Evolutionary conservation across 2,797 vertebrate species (phyloP).

Genomic region (Acomys russatus): DNA sequence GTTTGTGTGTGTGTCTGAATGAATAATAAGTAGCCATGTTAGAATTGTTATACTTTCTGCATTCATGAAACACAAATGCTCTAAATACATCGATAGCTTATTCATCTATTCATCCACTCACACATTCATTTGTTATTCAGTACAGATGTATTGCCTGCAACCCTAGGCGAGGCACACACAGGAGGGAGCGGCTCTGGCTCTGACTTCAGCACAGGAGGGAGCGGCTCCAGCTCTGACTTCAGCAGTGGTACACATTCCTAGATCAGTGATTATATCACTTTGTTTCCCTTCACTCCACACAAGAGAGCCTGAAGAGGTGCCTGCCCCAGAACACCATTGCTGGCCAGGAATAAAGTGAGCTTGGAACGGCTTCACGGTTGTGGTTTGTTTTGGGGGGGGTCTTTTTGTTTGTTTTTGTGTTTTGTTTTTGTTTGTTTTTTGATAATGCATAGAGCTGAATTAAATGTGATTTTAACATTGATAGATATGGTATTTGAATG

Average conservation of each 20-base stretch:
- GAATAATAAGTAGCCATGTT: neutral
- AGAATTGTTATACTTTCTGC: conserved; percentile 1
- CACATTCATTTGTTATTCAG: neutral
- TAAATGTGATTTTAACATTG: neutral
- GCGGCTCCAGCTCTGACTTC: neutral
- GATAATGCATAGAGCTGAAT: neutral
- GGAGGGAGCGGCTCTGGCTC: neutral
- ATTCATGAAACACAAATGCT: conserved; percentile 7
- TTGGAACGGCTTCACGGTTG: conserved; percentile 3
- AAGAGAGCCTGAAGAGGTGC: neutral
- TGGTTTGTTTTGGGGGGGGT: no score
- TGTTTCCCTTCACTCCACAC: conserved; percentile 18
- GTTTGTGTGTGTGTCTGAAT: neutral
- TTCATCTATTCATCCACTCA: neutral
- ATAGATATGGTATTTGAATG: neutral
- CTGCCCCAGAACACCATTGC: neutral
- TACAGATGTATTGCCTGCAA: neutral
- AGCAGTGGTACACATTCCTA: neutral
- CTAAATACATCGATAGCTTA: neutral
- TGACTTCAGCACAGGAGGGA: neutral
- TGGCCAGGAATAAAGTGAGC: neutral
- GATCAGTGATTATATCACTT: neutral
- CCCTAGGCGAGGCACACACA: neutral
- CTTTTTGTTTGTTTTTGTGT: no score
- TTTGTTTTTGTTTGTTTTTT: neutral